Conservation (phyloP, 2,888 invertebrate species). For the Scrobipalpa atriplicella region DNA sequence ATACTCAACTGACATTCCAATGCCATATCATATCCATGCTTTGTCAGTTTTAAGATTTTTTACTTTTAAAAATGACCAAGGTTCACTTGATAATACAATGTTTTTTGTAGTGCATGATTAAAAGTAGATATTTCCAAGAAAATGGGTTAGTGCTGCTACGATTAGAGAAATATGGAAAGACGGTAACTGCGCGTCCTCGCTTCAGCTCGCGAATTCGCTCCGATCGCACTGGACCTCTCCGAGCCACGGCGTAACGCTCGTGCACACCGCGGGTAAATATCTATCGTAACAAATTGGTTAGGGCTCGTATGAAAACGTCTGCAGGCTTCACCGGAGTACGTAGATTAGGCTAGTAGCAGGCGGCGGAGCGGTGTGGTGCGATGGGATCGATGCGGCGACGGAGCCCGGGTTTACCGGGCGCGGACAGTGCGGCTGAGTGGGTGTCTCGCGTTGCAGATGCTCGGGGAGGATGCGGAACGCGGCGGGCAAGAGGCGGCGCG, state of each 20-base stretch:
- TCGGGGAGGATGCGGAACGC: slow-evolving; percentile 65
- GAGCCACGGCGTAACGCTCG: slow-evolving; percentile 64
- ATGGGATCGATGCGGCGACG: slow-evolving; percentile 68
- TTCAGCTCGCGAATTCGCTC: slow-evolving; percentile 72
- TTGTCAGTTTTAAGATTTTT: slow-evolving; percentile 6
- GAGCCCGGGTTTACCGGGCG: slow-evolving; percentile 53
- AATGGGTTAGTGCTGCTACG: slow-evolving; percentile 70
- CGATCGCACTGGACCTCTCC: slow-evolving; percentile 81
- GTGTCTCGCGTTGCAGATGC: slow-evolving; percentile 81
- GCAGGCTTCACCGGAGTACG: slow-evolving; percentile 53
- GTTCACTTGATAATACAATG: slow-evolving; percentile 25
- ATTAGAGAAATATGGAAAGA: slow-evolving; percentile 56
- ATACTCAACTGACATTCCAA: slow-evolving; percentile 21
- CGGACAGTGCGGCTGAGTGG: slow-evolving; percentile 73
- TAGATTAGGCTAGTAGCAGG: slow-evolving; percentile 57
- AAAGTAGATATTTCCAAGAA: slow-evolving; percentile 33
- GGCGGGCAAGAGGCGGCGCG: slow-evolving; percentile 65
- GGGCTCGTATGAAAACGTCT: slow-evolving; percentile 51
- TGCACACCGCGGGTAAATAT: slow-evolving; percentile 53
- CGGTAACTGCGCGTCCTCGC: slow-evolving; percentile 68
- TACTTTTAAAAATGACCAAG: slow-evolving; percentile 17
- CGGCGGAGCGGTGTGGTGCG: slow-evolving; percentile 75
- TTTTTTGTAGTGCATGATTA: slow-evolving; percentile 25
- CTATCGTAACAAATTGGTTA: slow-evolving; percentile 50
- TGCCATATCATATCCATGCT: slow-evolving; percentile 16